Base-by-base conservation (phyloP, 2,113 vertebrate genomes). In the Chlorodrepanis virens region DNA sequence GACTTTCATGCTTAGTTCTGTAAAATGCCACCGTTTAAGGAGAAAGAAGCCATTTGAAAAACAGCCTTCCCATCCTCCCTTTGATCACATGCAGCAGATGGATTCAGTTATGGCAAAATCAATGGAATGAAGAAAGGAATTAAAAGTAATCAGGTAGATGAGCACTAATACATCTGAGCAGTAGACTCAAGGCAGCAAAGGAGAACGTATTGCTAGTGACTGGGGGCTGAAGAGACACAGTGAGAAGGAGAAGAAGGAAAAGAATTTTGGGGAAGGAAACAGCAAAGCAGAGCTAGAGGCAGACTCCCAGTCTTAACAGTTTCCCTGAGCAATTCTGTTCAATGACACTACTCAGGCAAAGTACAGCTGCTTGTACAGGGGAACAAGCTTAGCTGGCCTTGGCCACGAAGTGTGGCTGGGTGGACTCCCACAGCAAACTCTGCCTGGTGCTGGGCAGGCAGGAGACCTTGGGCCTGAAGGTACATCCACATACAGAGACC, bases 21-120 rank as follows among this genome's bases (percentile, higher is more conserved):
- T 86, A 90, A 89, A 90, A 89, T 15, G 49, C 80, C 6, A 7
- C 53, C 15, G 57, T 56, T 90, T 63, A 91, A 91, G 49, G 54
- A 75, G 77, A 92, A 95, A 89, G 61, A 65, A 82, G 59, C 50
- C 44, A 42, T 94, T 57, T 85, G 83, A 90, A 89, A 95, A 89
- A 49, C 42, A 94, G 40, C 19, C 25, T 82, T 87, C 57, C 52
- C 72, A 49, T 90, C 61, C 69, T 91, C 60, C 70, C 45, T 9
- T 42, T 16, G 0, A 87, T 89, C 80, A 85, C 75, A 83, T 18
- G 21, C 42, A 79, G 67, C 93, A 95, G 82, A 96, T 95, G 93
- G 93, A 92, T 95, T 94, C 56, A 82, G 69, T 97, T 96, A 93
- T 21, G 24, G 77, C 24, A 70, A 91, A 93, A 91, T 91, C 82